A percentile compares a stretch with the other conserved stretches of the same genome.
These are phyloP conservation scores for Cryptops parisi DNA, from an alignment of 2,888 invertebrate species.

Conservation along the genomic window DNA sequence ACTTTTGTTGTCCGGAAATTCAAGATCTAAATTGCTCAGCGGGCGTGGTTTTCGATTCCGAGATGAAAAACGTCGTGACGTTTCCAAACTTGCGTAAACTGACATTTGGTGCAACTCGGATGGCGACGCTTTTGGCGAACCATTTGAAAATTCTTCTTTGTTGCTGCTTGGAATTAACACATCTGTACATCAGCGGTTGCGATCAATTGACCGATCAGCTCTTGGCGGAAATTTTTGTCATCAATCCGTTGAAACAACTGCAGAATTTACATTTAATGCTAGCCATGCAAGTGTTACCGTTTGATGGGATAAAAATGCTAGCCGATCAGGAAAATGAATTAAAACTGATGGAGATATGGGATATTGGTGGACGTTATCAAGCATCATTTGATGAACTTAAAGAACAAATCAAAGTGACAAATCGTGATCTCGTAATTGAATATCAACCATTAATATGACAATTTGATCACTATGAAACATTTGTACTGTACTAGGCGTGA, in stretches of 20 bases:
- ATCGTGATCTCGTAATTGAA: too few relatives aligned
- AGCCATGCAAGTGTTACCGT: too few relatives aligned
- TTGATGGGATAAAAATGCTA: too few relatives aligned
- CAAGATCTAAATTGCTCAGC: slow-evolving; percentile 2
- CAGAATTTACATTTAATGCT: slow-evolving; percentile 11
- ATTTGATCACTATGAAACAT: too few relatives aligned
- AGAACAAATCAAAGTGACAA: too few relatives aligned
- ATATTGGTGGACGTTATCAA: too few relatives aligned
- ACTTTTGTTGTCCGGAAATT: background rate
- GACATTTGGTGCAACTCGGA: slow-evolving; percentile 1
- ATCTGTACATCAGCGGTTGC: slow-evolving; percentile 7
- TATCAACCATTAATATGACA: too few relatives aligned
- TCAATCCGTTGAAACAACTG: slow-evolving; percentile 1
- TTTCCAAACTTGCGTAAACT: slow-evolving; percentile 1
- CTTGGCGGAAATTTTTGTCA: background rate
- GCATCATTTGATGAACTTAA: too few relatives aligned
- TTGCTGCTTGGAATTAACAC: background rate
- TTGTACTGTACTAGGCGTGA: too few relatives aligned
- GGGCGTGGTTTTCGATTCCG: too few relatives aligned
- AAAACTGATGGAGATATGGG: too few relatives aligned
- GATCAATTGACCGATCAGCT: slow-evolving; percentile 1
- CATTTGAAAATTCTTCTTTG: slow-evolving; percentile 1
- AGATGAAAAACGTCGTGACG: slow-evolving; percentile 6
- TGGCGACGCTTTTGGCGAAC: background rate
- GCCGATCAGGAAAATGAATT: too few relatives aligned